Evolutionary conservation across 23 tunicate species (phyloP).

Genomic region (Styela clava): DNA sequence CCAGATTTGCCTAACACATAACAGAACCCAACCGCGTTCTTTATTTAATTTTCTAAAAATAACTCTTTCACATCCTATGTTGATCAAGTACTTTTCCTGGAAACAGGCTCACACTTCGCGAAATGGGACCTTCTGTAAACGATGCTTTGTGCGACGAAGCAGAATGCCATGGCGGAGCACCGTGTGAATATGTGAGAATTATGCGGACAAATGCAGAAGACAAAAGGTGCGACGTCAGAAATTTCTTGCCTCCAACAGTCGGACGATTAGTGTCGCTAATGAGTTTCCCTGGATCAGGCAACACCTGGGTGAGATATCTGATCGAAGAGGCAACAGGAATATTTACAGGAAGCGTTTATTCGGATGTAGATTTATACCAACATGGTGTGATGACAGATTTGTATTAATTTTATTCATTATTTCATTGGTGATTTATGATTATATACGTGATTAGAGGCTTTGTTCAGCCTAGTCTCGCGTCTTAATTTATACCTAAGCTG

Average conservation of each 20-base stretch:
- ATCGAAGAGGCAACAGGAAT: constrained; percentile 46
- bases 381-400: constrained; percentile 16
- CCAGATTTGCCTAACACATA: no score
- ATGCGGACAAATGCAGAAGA: constrained; percentile 30
- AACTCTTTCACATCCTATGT: no score
- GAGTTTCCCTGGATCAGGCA: constrained; percentile 53
- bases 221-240: constrained; percentile 19
- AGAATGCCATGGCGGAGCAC: neutral
- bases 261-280: constrained; percentile 4
- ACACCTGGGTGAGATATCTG: constrained; percentile 49
- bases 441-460: no score
- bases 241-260: neutral
- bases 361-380: constrained; percentile 16
- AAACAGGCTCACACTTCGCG: no score
- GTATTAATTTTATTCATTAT: no score
- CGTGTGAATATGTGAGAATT: neutral
- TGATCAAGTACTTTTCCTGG: no score
- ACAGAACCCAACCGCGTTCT: no score
- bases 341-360: constrained; percentile 37
- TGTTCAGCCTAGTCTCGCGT: no score
- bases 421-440: no score
- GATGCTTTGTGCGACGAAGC: neutral
- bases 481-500: no score
- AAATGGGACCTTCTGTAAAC: neutral
- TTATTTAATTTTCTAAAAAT: no score